A percentile compares a stretch with the other conserved stretches of the same genome.
Conservation (phyloP, 2,797 vertebrate species). For the Sebastes baramenuke region DNA sequence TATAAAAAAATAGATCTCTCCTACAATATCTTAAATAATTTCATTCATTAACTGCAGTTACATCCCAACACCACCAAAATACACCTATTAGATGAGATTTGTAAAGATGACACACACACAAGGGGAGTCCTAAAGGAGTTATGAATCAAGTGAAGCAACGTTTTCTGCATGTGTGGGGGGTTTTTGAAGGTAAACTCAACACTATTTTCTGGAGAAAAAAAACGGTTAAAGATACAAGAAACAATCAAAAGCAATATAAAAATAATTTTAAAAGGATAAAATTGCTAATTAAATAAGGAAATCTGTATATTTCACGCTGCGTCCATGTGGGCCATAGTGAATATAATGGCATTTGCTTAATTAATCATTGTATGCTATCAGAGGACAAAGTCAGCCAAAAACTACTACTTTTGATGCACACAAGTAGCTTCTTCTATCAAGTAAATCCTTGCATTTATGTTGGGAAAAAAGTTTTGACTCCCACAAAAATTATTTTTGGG, state of each 20-base stretch:
- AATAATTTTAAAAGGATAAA: neutral
- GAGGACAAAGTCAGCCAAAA: neutral
- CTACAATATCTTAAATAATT: too few relatives aligned
- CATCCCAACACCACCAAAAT: neutral
- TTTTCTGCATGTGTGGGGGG: neutral
- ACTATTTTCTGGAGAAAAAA: neutral
- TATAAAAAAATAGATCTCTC: too few relatives aligned
- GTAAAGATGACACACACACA: too few relatives aligned
- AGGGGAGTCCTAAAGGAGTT: too few relatives aligned
- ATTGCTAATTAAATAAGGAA: too few relatives aligned
- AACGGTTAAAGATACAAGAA: too few relatives aligned
- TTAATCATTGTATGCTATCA: neutral
- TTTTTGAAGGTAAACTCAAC: neutral
- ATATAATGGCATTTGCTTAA: neutral
- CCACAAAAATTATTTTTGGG: too few relatives aligned
- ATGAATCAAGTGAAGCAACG: neutral
- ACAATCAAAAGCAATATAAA: too few relatives aligned
- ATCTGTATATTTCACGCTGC: neutral
- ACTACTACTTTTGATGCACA: neutral
- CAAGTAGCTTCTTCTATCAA: neutral
- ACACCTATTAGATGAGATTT: neutral
- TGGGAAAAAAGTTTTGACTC: too few relatives aligned
- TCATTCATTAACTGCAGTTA: neutral
- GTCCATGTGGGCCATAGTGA: neutral
- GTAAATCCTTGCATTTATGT: neutral